Conservation (phyloP, 2,797 vertebrate species). For the Enteromius thamalakanensis region DNA sequence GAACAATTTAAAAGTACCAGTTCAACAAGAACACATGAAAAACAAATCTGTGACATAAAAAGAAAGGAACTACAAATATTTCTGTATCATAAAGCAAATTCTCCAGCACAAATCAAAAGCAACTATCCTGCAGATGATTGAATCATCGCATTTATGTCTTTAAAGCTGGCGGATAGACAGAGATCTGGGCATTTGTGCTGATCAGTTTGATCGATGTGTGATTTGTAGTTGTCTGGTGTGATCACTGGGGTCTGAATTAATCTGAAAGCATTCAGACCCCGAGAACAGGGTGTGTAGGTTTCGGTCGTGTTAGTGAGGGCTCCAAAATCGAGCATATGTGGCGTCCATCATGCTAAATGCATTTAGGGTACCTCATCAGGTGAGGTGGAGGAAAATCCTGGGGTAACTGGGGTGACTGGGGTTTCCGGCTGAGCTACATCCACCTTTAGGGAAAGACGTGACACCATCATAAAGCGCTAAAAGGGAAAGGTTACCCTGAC, state of each 20-base stretch:
- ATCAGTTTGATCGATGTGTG: constrained; percentile 54
- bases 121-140: background rate
- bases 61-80: background rate
- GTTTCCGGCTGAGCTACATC: constrained; percentile 77
- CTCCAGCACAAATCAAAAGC: background rate
- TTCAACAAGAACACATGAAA: background rate
- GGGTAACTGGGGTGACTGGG: constrained; percentile 72
- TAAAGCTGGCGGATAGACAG: background rate
- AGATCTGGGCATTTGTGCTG: constrained; percentile 15
- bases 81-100: background rate
- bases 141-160: background rate
- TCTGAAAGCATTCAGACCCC: constrained; percentile 65
- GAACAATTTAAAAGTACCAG: background rate
- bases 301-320: constrained; percentile 44
- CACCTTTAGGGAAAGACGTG: constrained; percentile 78
- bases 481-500: constrained; percentile 57
- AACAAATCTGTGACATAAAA: background rate
- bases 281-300: constrained; percentile 48
- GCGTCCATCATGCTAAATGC: constrained; percentile 42
- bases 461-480: constrained; percentile 69
- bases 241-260: constrained; percentile 24
- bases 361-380: constrained; percentile 77
- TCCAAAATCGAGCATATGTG: constrained; percentile 42
- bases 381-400: constrained; percentile 72
- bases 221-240: constrained; percentile 18